Evolutionary conservation across 2,113 vertebrate genomes (phyloP).

Genomic region (Sinocyclocheilus anophthalmus): DNA sequence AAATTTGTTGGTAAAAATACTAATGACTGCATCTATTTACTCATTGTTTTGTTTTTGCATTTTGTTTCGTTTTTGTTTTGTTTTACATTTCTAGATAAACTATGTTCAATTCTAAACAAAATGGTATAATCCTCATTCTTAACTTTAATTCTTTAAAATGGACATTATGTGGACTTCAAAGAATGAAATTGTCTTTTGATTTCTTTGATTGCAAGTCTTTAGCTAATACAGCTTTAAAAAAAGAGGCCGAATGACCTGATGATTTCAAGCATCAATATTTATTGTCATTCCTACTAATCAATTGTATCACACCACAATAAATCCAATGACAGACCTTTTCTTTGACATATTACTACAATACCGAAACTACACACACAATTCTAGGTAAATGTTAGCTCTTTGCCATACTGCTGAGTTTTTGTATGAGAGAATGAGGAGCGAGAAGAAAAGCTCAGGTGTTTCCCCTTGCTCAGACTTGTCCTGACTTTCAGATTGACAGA

Average conservation of each 20-base stretch:
- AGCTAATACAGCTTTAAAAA: not conserved
- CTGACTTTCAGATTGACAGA: constrained; percentile 54
- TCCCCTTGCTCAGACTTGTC: constrained; percentile 55
- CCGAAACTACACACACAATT: not conserved
- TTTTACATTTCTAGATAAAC: not conserved
- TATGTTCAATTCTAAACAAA: not conserved
- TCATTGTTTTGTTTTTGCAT: too few relatives aligned
- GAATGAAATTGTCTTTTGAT: not conserved
- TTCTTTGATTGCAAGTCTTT: not conserved
- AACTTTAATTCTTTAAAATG: not conserved
- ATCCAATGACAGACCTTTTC: constrained; percentile 7
- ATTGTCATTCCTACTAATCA: not conserved
- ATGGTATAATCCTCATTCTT: not conserved
- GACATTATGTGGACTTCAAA: not conserved
- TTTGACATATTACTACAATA: constrained; percentile 8
- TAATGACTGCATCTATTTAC: not conserved
- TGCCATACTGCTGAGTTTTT: constrained; percentile 27
- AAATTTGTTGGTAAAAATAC: not conserved
- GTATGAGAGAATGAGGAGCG: not conserved
- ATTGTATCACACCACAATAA: not conserved
- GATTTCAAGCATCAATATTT: not conserved
- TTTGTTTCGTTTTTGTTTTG: too few relatives aligned
- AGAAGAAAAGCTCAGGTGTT: constrained; percentile 45
- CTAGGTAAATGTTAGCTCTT: constrained; percentile 33
- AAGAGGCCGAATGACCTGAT: not conserved